A percentile compares a stretch with the other conserved stretches of the same genome.
These are phyloP conservation scores for Heliopora coerulea DNA, from an alignment of 92 coral and sea anemone species.

Conservation along the genomic window DNA sequence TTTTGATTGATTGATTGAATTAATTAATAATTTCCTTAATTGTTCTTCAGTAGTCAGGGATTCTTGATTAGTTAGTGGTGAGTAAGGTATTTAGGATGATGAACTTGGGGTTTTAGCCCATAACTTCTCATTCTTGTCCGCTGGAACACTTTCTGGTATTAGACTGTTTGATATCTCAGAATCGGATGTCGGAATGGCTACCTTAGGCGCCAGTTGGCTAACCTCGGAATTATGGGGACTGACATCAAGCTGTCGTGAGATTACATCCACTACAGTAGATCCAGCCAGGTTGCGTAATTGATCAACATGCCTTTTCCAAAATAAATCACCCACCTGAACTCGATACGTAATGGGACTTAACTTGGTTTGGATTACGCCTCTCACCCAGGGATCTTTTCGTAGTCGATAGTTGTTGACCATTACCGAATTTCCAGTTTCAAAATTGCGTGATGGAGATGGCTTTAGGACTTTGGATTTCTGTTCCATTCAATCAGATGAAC, in stretches of 20 bases:
- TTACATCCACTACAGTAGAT: background rate
- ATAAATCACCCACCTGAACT: conserved; percentile 46
- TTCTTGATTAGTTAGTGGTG: conserved; percentile 1
- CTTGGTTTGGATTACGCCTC: conserved; percentile 12
- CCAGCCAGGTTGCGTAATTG: conserved; percentile 43
- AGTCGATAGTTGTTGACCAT: background rate
- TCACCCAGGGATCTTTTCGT: conserved; percentile 3
- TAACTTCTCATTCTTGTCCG: background rate
- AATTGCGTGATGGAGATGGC: background rate
- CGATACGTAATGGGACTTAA: conserved; percentile 52
- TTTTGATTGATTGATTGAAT: too few species aligned
- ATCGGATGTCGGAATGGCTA: background rate
- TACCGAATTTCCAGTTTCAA: background rate
- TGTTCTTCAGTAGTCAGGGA: background rate
- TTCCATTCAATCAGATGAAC: background rate
- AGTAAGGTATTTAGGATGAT: background rate
- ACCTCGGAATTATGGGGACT: background rate
- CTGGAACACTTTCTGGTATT: too few species aligned
- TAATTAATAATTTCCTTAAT: too few species aligned
- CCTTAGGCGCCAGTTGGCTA: background rate
- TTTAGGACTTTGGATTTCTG: background rate
- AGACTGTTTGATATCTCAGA: too few species aligned
- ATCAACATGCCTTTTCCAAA: conserved; percentile 58
- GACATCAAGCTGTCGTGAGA: background rate
- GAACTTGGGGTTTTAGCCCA: background rate